phyloP scores from a whole-genome alignment of 2,113 vertebrate species.

The Laticauda laticaudata region DNA sequence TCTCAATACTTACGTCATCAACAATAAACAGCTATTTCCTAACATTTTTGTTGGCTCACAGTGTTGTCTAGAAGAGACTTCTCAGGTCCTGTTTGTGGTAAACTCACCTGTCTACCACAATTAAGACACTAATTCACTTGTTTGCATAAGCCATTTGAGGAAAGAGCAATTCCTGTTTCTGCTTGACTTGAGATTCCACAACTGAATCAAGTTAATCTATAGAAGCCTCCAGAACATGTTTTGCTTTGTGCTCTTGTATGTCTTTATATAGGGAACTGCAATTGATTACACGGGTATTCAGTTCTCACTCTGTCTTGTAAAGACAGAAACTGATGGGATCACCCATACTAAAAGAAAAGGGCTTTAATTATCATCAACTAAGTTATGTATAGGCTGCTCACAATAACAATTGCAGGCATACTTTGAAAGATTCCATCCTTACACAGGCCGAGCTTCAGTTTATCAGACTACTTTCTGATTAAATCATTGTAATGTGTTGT shows the following conservation, averaged over 20 bases:
- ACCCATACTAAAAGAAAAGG: background rate
- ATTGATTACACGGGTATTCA: background rate
- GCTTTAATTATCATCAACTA: background rate
- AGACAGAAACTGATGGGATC: background rate
- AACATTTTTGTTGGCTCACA: background rate
- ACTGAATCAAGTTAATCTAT: background rate
- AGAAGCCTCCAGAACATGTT: background rate
- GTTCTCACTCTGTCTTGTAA: background rate
- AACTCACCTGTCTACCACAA: background rate
- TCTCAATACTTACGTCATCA: background rate
- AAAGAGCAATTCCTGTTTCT: background rate
- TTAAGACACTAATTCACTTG: background rate
- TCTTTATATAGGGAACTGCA: background rate
- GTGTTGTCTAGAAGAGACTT: background rate
- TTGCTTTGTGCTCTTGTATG: background rate
- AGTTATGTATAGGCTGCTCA: background rate
- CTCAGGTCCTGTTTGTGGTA: background rate
- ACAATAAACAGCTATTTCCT: background rate
- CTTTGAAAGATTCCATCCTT: background rate
- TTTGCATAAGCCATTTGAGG: background rate
- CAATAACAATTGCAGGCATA: background rate
- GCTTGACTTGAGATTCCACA: background rate
- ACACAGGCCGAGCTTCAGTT: background rate
- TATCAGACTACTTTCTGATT: background rate
- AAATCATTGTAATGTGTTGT: background rate